Base-by-base conservation (phyloP, 2,113 vertebrate genomes). In the Octodon degus region DNA sequence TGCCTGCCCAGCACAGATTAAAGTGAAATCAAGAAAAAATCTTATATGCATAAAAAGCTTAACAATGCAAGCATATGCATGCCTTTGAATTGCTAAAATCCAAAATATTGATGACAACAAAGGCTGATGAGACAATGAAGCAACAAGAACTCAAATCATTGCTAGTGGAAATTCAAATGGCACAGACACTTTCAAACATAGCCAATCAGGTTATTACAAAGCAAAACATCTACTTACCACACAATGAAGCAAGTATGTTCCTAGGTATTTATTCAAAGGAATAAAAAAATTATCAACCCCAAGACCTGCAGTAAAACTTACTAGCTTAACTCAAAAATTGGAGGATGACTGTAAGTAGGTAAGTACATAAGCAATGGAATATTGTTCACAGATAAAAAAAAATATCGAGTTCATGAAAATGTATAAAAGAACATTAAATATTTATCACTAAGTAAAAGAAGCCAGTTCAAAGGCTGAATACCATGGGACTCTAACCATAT, bases 81-180 rank as follows among this genome's bases (percentile, higher is more conserved):
- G 63, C 60, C 50, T 37, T 62, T 63, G 20, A 58, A 68, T 3
- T 1, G 5, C 50, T 92, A 68, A 93, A 74, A 87, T 7, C 9
- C 9, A 68, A 22, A 74, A 9, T 13, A 47, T 0, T 5, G 8
- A 24, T 0, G 13, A 4, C 43, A 37, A 2, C 67, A 74, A 70
- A 20, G 19, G 11, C n/a, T 16, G 7, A 6, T 25, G 53, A 86
- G 47, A 2, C 60, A 16, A 19, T 9, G 6, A 25, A 53, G 40
- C 22, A 34, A 13, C 4, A 60, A 17, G 37, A 32, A 17, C 0
- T 2, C 74, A 11, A 2, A 2, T 34, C 32, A 7, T 0, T 16
- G 13, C 60, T 1, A 14, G 16, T 12, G 22, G 40, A 58, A 37
- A 8, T 5, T 3, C 34, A 74, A 62, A 34, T 2, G 20, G 25